A percentile compares a stretch with the other conserved stretches of the same genome.
phyloP scores from a whole-genome alignment of 35 echinoderm and acorn worm genomes.

The Patiria miniata region DNA sequence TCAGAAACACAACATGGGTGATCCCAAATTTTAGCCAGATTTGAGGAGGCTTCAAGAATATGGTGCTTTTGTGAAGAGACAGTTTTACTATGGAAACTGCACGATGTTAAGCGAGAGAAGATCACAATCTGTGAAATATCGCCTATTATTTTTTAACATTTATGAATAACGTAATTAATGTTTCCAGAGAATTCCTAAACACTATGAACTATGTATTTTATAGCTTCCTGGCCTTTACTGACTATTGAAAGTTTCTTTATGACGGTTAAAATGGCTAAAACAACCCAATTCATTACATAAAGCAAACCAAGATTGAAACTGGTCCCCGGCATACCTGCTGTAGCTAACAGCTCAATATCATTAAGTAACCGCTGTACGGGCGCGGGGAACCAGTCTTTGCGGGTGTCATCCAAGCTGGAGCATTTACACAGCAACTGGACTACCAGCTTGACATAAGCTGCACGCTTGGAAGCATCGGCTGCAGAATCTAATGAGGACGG shows the following conservation, averaged over 20 bases:
- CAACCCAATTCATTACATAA: neutral
- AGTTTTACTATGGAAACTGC: too few relatives aligned
- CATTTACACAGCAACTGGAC: conserved; percentile 79
- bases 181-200: too few relatives aligned
- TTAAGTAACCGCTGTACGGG: conserved; percentile 72
- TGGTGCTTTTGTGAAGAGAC: too few relatives aligned
- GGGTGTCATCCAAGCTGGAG: conserved; percentile 54
- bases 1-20: too few relatives aligned
- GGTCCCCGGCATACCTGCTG: conserved; percentile 45
- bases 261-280: neutral
- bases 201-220: too few relatives aligned
- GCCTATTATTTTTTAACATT: too few relatives aligned
- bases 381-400: conserved; percentile 60
- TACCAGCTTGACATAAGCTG: conserved; percentile 69
- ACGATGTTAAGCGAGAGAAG: too few relatives aligned
- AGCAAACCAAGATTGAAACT: neutral
- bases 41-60: too few relatives aligned
- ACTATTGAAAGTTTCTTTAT: neutral
- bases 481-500: conserved; percentile 42
- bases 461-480: conserved; percentile 42
- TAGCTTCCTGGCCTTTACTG: too few relatives aligned
- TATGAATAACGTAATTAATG: too few relatives aligned
- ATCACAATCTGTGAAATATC: too few relatives aligned
- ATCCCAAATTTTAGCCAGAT: too few relatives aligned
- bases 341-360: conserved; percentile 72